Evolutionary conservation across 2,888 invertebrate species (phyloP).

Genomic region (Neoascia interrupta): DNA sequence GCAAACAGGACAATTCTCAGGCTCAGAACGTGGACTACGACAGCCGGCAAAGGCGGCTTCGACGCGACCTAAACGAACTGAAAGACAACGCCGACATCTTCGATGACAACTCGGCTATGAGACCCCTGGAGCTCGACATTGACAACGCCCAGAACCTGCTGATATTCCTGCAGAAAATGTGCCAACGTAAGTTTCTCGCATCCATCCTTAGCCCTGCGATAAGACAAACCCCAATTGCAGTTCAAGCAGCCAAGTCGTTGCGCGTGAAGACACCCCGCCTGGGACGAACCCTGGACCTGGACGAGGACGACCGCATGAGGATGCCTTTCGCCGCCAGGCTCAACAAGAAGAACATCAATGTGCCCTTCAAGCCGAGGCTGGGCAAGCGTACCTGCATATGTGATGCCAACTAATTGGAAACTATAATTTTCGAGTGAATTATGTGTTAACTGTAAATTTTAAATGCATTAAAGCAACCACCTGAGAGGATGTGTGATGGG

Average conservation of each 20-base stretch:
- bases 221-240: constrained; percentile 62
- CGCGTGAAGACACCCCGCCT: constrained; percentile 80
- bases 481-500: constrained; percentile 44
- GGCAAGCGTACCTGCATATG: constrained; percentile 76
- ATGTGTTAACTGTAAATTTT: constrained; percentile 54
- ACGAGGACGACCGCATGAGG: constrained; percentile 75
- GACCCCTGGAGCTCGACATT: constrained; percentile 50
- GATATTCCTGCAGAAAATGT: constrained; percentile 62
- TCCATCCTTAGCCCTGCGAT: not conserved
- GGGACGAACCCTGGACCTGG: constrained; percentile 80
- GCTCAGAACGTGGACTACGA: constrained; percentile 34
- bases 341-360: constrained; percentile 80
- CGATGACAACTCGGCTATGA: constrained; percentile 51
- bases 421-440: too few species aligned
- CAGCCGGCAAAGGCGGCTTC: constrained; percentile 40
- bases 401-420: constrained; percentile 57
- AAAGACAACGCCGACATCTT: constrained; percentile 53
- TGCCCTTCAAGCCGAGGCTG: constrained; percentile 80
- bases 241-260: constrained; percentile 75
- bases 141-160: constrained; percentile 44
- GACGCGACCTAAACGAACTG: constrained; percentile 48
- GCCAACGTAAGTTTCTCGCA: constrained; percentile 40
- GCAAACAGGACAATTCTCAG: constrained; percentile 32
- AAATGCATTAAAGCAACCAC: constrained; percentile 68
- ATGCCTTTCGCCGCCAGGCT: constrained; percentile 80